These are phyloP conservation scores for Lateolabrax maculatus DNA, from an alignment of 2,797 vertebrate genomes.

Conservation along the genomic window DNA sequence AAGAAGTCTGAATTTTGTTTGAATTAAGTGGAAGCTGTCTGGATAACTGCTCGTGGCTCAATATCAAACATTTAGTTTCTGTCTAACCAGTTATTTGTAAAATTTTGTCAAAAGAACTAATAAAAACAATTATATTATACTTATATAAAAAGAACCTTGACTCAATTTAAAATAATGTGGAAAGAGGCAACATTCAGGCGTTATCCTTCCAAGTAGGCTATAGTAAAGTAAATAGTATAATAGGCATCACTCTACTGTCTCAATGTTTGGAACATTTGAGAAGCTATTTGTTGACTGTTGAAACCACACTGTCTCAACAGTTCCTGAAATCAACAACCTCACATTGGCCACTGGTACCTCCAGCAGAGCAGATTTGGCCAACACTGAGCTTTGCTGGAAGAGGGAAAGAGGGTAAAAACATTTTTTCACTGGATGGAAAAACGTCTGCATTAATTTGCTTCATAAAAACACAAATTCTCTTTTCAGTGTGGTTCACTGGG, in stretches of 20 bases:
- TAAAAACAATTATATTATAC: conserved; percentile 11
- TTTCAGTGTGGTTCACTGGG: conserved; percentile 52
- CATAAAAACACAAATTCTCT: conserved; percentile 65
- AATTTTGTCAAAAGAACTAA: conserved; percentile 3
- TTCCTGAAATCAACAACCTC: conserved; percentile 64
- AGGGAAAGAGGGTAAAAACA: conserved; percentile 36
- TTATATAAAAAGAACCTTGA: conserved; percentile 38
- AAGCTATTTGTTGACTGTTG: conserved; percentile 67
- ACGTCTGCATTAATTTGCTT: conserved; percentile 73
- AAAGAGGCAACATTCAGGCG: conserved; percentile 14
- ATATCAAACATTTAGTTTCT: conserved; percentile 27
- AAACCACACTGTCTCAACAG: conserved; percentile 66
- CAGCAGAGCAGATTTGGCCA: conserved; percentile 65
- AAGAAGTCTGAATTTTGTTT: conserved; percentile 27
- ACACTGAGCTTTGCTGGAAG: conserved; percentile 44
- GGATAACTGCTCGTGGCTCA: conserved; percentile 26
- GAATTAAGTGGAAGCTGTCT: conserved; percentile 25
- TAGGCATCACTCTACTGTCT: conserved; percentile 49
- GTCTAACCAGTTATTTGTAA: conserved; percentile 25
- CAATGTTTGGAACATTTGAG: conserved; percentile 69
- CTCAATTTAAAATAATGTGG: conserved; percentile 40
- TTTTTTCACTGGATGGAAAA: conserved; percentile 69
- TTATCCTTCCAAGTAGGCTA: conserved; percentile 13
- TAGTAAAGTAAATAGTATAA: too few species aligned
- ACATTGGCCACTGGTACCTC: conserved; percentile 67